Evolutionary conservation across 2,888 invertebrate species (phyloP), one percentile per base, ranked within the genome.

Genomic region (Limnephilus rhombicus): DNA sequence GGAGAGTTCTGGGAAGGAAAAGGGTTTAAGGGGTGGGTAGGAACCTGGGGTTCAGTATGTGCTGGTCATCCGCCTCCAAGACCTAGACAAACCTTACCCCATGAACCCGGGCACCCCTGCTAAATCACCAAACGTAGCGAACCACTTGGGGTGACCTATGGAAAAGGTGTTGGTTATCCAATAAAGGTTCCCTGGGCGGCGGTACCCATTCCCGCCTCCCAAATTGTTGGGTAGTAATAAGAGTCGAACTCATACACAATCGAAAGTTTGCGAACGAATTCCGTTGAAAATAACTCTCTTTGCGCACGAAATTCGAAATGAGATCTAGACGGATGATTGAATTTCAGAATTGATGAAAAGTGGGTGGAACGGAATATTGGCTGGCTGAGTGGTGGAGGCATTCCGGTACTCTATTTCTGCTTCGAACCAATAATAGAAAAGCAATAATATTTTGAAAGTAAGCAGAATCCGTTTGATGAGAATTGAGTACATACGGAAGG

Each of bases 311-410:
- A 83, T 86, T 5, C 86, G 45, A 86, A 49, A 86, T 86, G 29
- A n/a, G 49, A 86, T 86, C 86, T 13, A 29, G 29, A 24, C 15
- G 29, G 49, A 13, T 86, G 86, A 86, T 86, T 86, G 86, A 86
- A 86, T 86, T 53, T 86, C 12, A 86, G 41, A 45, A 86, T 18
- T 37, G 49, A 86, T 12, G 86, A n/a, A 53, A 86, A 86, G n/a
- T 49, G 86, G 86, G 9, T 7, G 45, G n/a, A 53, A 53, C 45
- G 15, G 86, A 45, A 86, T 41, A 86, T 86, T 86, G 86, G n/a
- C 37, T 29, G 15, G 86, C 86, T 29, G 49, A 31, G 83, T 18
- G 37, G 68, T 68, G n/a, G 68, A 68, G 68, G 68, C 9, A 68
- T 68, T 68, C 24, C 24, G n/a, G 24, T 68, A n/a, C 68, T 68